Evolutionary conservation across 1,140 invertebrate species (phyloP).

Genomic region (Halictus rubicundus): DNA sequence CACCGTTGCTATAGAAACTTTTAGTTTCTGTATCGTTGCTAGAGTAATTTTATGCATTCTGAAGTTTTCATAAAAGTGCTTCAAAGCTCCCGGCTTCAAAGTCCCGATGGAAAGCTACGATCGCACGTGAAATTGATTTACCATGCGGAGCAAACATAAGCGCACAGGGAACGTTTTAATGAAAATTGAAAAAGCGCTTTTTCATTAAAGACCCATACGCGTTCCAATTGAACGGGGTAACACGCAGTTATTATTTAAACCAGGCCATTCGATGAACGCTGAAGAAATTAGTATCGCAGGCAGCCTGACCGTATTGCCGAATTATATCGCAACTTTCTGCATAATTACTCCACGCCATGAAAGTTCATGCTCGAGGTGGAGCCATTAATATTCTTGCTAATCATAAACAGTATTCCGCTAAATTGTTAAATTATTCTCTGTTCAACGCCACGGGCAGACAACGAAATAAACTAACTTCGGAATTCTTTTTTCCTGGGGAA

Average conservation of each 20-base stretch:
- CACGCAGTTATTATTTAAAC: not conserved
- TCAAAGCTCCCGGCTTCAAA: not conserved
- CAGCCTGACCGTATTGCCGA: not conserved
- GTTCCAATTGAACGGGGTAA: no score
- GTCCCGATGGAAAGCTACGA: not conserved
- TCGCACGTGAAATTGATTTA: not conserved
- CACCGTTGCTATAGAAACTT: not conserved
- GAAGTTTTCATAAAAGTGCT: not conserved
- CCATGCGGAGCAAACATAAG: not conserved
- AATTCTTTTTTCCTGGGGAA: no score
- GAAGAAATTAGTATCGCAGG: not conserved
- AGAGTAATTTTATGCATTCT: not conserved
- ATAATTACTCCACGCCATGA: not conserved
- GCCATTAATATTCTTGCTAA: not conserved
- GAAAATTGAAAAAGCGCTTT: not conserved
- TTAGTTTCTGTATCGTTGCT: not conserved
- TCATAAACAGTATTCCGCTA: not conserved
- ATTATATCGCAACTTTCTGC: not conserved
- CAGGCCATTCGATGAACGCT: not conserved
- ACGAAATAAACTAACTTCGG: not conserved
- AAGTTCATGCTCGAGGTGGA: not conserved
- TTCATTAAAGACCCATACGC: not conserved
- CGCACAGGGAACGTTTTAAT: not conserved
- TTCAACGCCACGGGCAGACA: not conserved
- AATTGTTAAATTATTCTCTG: not conserved